phyloP scores from a whole-genome alignment of 2,888 invertebrate genomes.

The Dynastes grantii region DNA sequence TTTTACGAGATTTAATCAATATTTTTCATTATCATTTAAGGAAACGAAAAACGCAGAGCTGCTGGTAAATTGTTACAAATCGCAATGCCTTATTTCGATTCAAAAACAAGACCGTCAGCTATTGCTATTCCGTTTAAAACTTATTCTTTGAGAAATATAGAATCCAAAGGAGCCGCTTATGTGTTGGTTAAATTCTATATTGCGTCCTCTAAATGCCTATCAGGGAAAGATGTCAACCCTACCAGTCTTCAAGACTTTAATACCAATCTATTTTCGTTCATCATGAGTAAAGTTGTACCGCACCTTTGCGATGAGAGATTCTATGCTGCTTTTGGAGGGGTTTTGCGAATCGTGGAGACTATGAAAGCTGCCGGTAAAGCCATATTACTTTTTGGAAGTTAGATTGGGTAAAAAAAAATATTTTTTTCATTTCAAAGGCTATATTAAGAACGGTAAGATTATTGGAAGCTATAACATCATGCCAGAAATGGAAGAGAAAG shows the following conservation, averaged over 20 bases:
- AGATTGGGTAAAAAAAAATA: too few species aligned
- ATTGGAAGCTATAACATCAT: conserved; percentile 59
- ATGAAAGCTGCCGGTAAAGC: conserved; percentile 61
- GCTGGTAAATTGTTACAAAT: conserved; percentile 25
- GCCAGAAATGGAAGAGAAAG: conserved; percentile 57
- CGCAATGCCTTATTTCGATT: conserved; percentile 76
- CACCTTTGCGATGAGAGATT: conserved; percentile 76
- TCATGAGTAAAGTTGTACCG: conserved; percentile 68
- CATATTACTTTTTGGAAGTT: too few species aligned
- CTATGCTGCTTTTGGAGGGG: conserved; percentile 73
- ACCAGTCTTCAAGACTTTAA: conserved; percentile 70
- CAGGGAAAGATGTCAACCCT: conserved; percentile 66
- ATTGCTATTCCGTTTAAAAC: conserved; percentile 77
- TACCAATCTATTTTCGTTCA: conserved; percentile 73
- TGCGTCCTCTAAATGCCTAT: conserved; percentile 69
- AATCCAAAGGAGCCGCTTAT: conserved; percentile 69
- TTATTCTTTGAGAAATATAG: conserved; percentile 71
- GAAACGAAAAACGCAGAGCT: conserved; percentile 8
- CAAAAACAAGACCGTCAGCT: conserved; percentile 72
- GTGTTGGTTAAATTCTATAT: conserved; percentile 73
- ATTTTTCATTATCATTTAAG: not conserved
- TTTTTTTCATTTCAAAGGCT: conserved; percentile 25
- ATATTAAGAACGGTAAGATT: conserved; percentile 52
- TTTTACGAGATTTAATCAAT: not conserved
- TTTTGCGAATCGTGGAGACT: conserved; percentile 67